These are phyloP conservation scores for Dasypolia templi DNA, from an alignment of 2,888 invertebrate species.

Conservation along the genomic window DNA sequence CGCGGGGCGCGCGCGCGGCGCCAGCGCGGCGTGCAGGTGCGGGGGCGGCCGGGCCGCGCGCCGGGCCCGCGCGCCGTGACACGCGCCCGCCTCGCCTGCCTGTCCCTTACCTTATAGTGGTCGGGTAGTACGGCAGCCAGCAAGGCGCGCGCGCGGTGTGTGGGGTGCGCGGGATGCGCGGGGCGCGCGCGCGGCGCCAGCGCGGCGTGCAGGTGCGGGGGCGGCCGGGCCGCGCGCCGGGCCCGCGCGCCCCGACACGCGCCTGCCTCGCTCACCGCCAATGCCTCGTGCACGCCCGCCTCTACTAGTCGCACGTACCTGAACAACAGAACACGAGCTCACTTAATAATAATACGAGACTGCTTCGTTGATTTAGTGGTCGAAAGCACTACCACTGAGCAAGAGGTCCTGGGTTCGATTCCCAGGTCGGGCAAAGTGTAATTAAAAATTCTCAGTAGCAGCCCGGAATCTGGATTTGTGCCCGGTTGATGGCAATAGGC, in stretches of 20 bases:
- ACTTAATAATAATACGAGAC: neutral
- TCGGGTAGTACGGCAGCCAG: constrained; percentile 44
- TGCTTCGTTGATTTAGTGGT: neutral
- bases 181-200: constrained; percentile 29
- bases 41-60: constrained; percentile 79
- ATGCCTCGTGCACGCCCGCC: constrained; percentile 95
- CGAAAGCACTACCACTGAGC: neutral
- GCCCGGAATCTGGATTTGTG: neutral
- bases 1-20: constrained; percentile 23
- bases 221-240: constrained; percentile 82
- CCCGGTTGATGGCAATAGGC: neutral
- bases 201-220: constrained; percentile 79
- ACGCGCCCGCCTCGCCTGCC: constrained; percentile 71
- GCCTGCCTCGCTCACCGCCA: constrained; percentile 92
- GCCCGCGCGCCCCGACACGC: constrained; percentile 82
- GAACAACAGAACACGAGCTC: neutral
- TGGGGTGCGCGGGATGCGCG: constrained; percentile 17
- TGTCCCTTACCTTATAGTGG: constrained; percentile 51
- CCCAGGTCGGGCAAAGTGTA: neutral
- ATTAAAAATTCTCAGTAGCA: neutral
- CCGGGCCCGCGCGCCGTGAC: constrained; percentile 83
- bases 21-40: constrained; percentile 78
- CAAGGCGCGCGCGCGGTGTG: constrained; percentile 70
- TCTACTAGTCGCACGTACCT: constrained; percentile 97
- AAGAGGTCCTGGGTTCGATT: neutral